Conservation (phyloP, 1,140 invertebrate genomes). For the Vollenhovia emeryi region DNA sequence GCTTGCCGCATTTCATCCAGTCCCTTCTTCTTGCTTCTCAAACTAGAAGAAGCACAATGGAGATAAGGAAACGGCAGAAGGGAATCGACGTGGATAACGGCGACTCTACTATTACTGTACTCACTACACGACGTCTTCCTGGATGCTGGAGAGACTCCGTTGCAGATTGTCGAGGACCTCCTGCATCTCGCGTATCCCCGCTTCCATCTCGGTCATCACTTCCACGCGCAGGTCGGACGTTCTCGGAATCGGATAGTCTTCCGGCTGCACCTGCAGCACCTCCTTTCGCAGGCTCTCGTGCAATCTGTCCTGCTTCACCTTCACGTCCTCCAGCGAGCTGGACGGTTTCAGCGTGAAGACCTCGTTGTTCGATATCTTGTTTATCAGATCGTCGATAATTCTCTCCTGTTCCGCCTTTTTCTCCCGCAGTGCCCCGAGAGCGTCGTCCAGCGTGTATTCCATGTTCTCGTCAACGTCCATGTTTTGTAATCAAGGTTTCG, state of each 20-base stretch:
- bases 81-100: too few species aligned
- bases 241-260: conserved; percentile 71
- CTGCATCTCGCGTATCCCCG: conserved; percentile 57
- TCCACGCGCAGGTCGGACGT: conserved; percentile 71
- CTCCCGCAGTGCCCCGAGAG: conserved; percentile 71
- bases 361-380: conserved; percentile 67
- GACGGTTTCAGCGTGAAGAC: neutral
- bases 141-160: conserved; percentile 47
- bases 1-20: conserved; percentile 75
- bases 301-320: conserved; percentile 64
- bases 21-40: conserved; percentile 72
- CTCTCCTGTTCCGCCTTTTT: conserved; percentile 49
- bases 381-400: conserved; percentile 71
- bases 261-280: conserved; percentile 65
- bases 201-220: conserved; percentile 67
- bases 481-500: neutral
- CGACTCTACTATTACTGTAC: conserved; percentile 33
- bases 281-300: conserved; percentile 63
- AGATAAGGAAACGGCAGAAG: neutral
- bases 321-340: conserved; percentile 63
- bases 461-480: conserved; percentile 26
- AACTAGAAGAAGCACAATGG: conserved; percentile 65
- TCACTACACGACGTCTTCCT: conserved; percentile 72
- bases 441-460: conserved; percentile 76
- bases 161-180: conserved; percentile 46